Conservation (phyloP, 2,797 vertebrate species). For the Crenuchus spilurus region DNA sequence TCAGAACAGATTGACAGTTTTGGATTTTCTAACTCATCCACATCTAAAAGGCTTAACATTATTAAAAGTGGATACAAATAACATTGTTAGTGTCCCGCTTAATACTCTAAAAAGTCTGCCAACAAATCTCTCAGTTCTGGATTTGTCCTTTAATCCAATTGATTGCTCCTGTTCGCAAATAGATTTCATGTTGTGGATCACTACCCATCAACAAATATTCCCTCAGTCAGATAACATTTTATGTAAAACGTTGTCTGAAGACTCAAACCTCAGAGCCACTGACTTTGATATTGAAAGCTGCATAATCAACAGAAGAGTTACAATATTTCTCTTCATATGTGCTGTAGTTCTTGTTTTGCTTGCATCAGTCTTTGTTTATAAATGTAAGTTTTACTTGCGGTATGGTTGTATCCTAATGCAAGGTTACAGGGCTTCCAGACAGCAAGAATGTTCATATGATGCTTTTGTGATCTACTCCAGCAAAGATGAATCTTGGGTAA, state of each 20-base stretch:
- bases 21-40: conserved; percentile 44
- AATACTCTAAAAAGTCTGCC: conserved; percentile 40
- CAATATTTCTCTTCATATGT: conserved; percentile 8
- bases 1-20: conserved; percentile 38
- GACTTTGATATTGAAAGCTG: conserved; percentile 55
- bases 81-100: conserved; percentile 31
- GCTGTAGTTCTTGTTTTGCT: conserved; percentile 15
- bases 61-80: conserved; percentile 33
- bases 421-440: conserved; percentile 38
- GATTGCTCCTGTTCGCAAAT: conserved; percentile 63
- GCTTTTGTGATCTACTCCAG: conserved; percentile 86
- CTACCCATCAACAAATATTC: conserved; percentile 62
- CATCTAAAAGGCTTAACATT: conserved; percentile 46
- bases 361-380: conserved; percentile 39
- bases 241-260: conserved; percentile 57
- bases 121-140: conserved; percentile 61
- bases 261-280: conserved; percentile 19
- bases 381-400: conserved; percentile 46
- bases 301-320: conserved; percentile 30
- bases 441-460: conserved; percentile 68
- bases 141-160: conserved; percentile 49
- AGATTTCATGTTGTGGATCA: conserved; percentile 74
- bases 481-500: conserved; percentile 81
- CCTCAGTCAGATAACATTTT: conserved; percentile 58
- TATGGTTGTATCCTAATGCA: conserved; percentile 47